Percentiles rank a stretch among this genome's conserved stretches.
phyloP scores from a whole-genome alignment of 2,888 invertebrate genomes.

The Schrankia costaestrigalis region DNA sequence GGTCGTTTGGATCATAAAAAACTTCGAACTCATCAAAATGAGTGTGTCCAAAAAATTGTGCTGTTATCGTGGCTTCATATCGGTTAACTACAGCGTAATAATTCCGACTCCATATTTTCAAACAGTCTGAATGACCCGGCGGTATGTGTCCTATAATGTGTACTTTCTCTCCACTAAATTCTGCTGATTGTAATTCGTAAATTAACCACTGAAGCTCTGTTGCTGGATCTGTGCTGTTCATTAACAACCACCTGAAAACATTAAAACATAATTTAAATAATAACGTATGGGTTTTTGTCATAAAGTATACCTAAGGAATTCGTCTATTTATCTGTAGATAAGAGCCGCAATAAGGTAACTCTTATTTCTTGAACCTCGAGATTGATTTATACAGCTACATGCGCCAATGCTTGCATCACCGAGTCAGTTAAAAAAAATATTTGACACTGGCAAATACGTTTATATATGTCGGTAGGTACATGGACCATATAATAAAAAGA shows the following conservation, averaged over 20 bases:
- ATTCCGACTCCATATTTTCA: conserved; percentile 97
- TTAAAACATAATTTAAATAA: too few relatives aligned
- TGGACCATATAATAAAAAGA: too few relatives aligned
- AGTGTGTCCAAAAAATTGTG: conserved; percentile 97
- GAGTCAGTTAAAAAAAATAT: too few relatives aligned
- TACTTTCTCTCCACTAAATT: conserved; percentile 96
- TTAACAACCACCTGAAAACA: conserved; percentile 87
- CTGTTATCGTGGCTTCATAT: conserved; percentile 93
- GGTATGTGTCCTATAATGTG: conserved; percentile 99
- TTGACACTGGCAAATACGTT: too few relatives aligned
- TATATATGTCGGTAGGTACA: too few relatives aligned
- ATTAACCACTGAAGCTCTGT: conserved; percentile 97
- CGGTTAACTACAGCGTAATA: conserved; percentile 93
- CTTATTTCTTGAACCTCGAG: too few relatives aligned
- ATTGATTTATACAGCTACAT: too few relatives aligned
- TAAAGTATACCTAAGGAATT: too few relatives aligned
- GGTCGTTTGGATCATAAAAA: conserved; percentile 92
- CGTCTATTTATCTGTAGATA: too few relatives aligned
- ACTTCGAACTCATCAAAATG: conserved; percentile 97
- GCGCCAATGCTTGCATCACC: too few relatives aligned
- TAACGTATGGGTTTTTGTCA: too few relatives aligned
- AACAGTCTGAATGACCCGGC: conserved; percentile 95
- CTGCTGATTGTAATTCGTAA: conserved; percentile 95
- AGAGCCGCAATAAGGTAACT: too few relatives aligned
- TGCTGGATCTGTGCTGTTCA: conserved; percentile 98